These are phyloP conservation scores for Notechis scutatus DNA, from an alignment of 2,113 vertebrate species.

Conservation along the genomic window DNA sequence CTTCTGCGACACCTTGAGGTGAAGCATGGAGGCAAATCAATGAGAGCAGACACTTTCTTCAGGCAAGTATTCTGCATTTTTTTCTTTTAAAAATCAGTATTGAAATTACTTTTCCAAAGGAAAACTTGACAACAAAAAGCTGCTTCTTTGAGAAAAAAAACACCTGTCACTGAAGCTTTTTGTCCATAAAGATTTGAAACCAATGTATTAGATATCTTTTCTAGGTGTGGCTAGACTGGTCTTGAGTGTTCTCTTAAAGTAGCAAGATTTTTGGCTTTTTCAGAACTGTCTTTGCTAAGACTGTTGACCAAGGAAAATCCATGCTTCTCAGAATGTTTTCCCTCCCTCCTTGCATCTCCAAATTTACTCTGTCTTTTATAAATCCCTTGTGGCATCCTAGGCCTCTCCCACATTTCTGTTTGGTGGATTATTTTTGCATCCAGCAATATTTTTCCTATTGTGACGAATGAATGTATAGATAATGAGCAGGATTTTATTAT, in stretches of 20 bases:
- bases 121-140: background rate
- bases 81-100: accelerated
- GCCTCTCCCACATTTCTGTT: background rate
- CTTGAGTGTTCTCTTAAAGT: background rate
- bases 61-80: constrained; percentile 68
- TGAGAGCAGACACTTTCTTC: constrained; percentile 85
- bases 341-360: background rate
- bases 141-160: background rate
- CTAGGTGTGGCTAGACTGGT: background rate
- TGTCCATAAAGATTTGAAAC: background rate
- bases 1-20: constrained; percentile 84
- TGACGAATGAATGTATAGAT: background rate
- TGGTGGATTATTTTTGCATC: background rate
- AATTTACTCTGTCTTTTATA: background rate
- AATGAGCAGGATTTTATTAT: background rate
- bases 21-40: constrained; percentile 79
- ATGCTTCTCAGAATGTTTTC: background rate
- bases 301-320: background rate
- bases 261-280: background rate
- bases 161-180: background rate
- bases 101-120: background rate
- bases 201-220: background rate
- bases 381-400: no score
- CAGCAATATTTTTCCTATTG: background rate
- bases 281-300: background rate